These are phyloP conservation scores for Campoletis sonorensis DNA, from an alignment of 1,140 invertebrate species.

Conservation along the genomic window DNA sequence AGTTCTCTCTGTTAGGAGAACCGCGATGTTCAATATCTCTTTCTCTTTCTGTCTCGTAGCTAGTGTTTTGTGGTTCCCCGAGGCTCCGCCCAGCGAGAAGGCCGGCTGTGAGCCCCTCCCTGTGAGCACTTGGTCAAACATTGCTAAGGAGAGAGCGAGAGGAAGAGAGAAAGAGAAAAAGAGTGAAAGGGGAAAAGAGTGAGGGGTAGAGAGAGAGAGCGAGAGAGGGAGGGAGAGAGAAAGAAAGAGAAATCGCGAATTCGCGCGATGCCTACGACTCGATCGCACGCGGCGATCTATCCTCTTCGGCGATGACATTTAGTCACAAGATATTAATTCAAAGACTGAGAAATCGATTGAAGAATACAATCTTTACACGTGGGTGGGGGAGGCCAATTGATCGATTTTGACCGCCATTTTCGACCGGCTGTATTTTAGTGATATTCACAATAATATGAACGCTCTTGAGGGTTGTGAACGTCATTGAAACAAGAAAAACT, in stretches of 20 bases:
- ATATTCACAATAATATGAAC: too few species aligned
- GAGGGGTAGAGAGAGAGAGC: too few species aligned
- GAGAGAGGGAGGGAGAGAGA: too few species aligned
- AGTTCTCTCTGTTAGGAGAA: constrained; percentile 57
- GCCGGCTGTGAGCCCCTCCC: constrained; percentile 71
- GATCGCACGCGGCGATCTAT: constrained; percentile 38
- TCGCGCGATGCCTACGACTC: constrained; percentile 14
- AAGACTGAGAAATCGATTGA: too few species aligned
- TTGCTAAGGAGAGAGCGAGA: constrained; percentile 33
- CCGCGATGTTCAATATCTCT: constrained; percentile 57
- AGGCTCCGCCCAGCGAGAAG: constrained; percentile 75
- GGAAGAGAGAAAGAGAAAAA: constrained; percentile 40
- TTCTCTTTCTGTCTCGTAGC: constrained; percentile 55
- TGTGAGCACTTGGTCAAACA: constrained; percentile 60
- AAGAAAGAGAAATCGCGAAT: too few species aligned
- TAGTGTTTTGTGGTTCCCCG: constrained; percentile 73
- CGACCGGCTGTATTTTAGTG: too few species aligned
- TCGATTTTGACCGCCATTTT: not conserved
- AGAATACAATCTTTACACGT: not conserved
- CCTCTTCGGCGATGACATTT: constrained; percentile 46
- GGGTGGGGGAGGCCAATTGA: not conserved
- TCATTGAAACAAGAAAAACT: too few species aligned
- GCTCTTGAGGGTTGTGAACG: too few species aligned
- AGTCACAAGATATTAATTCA: not conserved
- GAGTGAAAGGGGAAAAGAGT: not conserved